phyloP scores from a whole-genome alignment of 1,140 invertebrate genomes.

The Drosophila ananassae region DNA sequence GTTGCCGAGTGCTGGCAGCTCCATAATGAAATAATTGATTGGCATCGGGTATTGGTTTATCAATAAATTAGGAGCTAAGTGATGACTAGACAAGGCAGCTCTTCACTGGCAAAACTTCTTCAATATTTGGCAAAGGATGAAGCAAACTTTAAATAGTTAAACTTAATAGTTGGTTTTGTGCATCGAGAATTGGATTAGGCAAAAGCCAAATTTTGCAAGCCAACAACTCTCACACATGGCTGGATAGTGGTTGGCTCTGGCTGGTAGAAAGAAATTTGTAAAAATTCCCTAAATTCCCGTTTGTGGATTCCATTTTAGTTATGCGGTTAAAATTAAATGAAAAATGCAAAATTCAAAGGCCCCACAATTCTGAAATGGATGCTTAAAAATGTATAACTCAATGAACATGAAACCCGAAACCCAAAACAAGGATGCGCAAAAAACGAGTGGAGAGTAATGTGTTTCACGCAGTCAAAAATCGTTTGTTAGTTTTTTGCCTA shows the following conservation, averaged over 20 bases:
- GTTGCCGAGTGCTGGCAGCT: conserved; percentile 36
- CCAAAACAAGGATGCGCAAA: conserved; percentile 16
- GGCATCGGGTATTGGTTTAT: conserved; percentile 41
- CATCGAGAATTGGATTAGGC: conserved; percentile 14
- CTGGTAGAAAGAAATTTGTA: conserved; percentile 9
- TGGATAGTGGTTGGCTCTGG: conserved; percentile 2
- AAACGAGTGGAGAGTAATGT: conserved; percentile 19
- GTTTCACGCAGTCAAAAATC: conserved; percentile 37
- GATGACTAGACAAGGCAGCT: conserved; percentile 20
- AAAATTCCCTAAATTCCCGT: conserved; percentile 28
- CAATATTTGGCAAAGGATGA: background rate
- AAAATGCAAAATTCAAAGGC: conserved; percentile 33
- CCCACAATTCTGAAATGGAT: conserved; percentile 50
- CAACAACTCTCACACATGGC: conserved; percentile 58
- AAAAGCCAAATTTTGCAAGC: conserved; percentile 25
- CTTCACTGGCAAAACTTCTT: background rate
- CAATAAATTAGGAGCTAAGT: conserved; percentile 53
- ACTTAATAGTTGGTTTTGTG: conserved; percentile 4
- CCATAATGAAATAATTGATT: conserved; percentile 66
- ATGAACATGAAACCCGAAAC: conserved; percentile 68
- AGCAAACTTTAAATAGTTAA: conserved; percentile 7
- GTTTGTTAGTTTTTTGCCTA: conserved; percentile 7
- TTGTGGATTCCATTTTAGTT: conserved; percentile 19
- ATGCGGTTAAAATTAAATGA: conserved; percentile 30
- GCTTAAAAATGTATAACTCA: conserved; percentile 79